phyloP scores from a whole-genome alignment of 2,888 invertebrate species.

The Pyralis farinalis region DNA sequence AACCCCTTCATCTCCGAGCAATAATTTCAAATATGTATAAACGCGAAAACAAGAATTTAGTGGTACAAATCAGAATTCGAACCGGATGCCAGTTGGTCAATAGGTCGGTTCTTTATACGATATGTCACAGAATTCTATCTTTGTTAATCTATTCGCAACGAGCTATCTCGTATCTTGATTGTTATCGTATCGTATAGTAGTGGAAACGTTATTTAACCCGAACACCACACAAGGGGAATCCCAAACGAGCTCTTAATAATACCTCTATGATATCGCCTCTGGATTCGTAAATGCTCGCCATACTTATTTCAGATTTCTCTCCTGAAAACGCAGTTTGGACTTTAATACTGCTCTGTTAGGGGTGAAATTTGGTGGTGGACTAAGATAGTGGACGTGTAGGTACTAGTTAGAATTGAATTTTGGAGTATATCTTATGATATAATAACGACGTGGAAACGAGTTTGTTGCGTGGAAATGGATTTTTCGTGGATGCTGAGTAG shows the following conservation, averaged over 20 bases:
- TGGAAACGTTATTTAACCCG: constrained; percentile 37
- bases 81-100: too few relatives aligned
- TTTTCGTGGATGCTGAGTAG: constrained; percentile 15
- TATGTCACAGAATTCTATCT: too few relatives aligned
- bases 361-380: constrained; percentile 16
- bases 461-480: constrained; percentile 47
- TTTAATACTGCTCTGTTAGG: constrained; percentile 19
- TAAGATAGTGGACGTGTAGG: constrained; percentile 24
- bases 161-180: too few relatives aligned
- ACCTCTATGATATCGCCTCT: constrained; percentile 58
- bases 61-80: too few relatives aligned
- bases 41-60: too few relatives aligned
- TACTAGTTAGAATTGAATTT: constrained; percentile 57
- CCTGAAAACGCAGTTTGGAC: constrained; percentile 23
- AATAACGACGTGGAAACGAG: constrained; percentile 51
- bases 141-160: too few relatives aligned
- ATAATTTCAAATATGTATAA: too few relatives aligned
- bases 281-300: constrained; percentile 50
- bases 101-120: too few relatives aligned
- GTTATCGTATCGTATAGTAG: constrained; percentile 10
- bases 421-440: constrained; percentile 38
- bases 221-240: constrained; percentile 65
- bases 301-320: constrained; percentile 44
- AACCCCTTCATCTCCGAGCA: too few relatives aligned
- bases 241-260: constrained; percentile 76